These are phyloP conservation scores for Ploceus nigricollis DNA, from an alignment of 2,113 vertebrate genomes.

Conservation along the genomic window DNA sequence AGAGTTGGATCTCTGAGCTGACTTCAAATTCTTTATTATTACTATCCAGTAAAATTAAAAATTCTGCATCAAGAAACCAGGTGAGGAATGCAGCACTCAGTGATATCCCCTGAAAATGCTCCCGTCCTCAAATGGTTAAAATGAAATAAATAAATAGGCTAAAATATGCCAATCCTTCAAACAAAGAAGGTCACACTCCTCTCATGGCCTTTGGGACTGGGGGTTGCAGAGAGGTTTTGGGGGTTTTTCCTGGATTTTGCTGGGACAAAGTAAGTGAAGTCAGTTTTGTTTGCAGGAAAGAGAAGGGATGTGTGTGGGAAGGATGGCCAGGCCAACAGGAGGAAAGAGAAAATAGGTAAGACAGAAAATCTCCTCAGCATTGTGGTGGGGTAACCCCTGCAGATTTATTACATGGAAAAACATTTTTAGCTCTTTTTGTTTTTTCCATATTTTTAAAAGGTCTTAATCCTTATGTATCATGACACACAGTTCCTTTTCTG, in stretches of 20 bases:
- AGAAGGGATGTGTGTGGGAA: not conserved
- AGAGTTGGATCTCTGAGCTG: slow-evolving; percentile 5
- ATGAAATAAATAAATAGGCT: not conserved
- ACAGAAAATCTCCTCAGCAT: not conserved
- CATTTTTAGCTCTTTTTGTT: rapidly evolving
- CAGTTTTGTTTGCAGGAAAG: not conserved
- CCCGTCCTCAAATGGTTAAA: not conserved
- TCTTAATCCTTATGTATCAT: not conserved
- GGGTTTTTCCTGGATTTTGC: not conserved
- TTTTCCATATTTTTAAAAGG: not conserved
- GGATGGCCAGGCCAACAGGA: not conserved
- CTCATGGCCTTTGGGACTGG: not conserved
- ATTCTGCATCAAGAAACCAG: not conserved
- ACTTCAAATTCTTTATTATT: slow-evolving; percentile 10
- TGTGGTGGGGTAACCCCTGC: not conserved
- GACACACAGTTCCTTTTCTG: not conserved
- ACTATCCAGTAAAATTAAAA: not conserved
- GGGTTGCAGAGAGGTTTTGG: not conserved
- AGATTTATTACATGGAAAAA: not conserved
- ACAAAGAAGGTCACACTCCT: not conserved
- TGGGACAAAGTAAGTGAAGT: not conserved
- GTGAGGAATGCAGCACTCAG: not conserved
- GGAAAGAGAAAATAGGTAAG: not conserved
- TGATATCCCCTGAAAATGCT: rapidly evolving
- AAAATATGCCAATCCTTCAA: not conserved